Base-by-base conservation (phyloP, 2,888 invertebrate genomes). In the Crocallis elinguaria region DNA sequence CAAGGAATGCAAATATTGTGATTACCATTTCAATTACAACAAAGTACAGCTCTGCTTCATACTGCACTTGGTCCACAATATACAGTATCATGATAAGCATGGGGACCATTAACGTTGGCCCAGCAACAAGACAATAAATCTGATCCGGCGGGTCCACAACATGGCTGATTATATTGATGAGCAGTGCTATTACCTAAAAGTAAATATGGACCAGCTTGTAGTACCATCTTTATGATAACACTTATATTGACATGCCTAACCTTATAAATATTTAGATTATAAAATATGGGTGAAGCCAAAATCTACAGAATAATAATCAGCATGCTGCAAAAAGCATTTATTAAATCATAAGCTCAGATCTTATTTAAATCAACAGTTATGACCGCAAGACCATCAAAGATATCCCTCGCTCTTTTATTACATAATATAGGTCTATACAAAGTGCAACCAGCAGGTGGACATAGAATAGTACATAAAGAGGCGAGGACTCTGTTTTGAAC, bases 181-280 rank as follows among this genome's bases (percentile, higher is more conserved):
- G 78, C 59, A 90, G 79, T 66, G 88, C 86, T 79, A 89, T 78
- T 79, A 86, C 88, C 89, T 90, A 90, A 84, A 89, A 89, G 72
- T 74, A 83, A 84, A 84, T 73, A 76, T 50, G 67, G 65, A 67
- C 59, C 70, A 71, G 64, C 70, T 77, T 53, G 66, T 49, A 64
- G 57, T 52, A 64, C 46, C 49, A 63, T 54, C 19, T 42, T 45
- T 35, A 38, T 14, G 9, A 9, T n/a, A 29, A n/a, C 8, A 29
- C 29, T 29, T 12, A 12, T 0, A 29, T 1, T 23, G 8, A 8
- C 8, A 23, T 3, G 4, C 8, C 8, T 3, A 19, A 19, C 6
- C 6, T 19, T 19, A 4, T 19, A 19, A 19, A 6, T 19, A 19
- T 3, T 4, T 3, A 3, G 6, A 4, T 19, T 19, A 19, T 19